Conservation (phyloP, 2,113 vertebrate species). For the Alethe diademata region DNA sequence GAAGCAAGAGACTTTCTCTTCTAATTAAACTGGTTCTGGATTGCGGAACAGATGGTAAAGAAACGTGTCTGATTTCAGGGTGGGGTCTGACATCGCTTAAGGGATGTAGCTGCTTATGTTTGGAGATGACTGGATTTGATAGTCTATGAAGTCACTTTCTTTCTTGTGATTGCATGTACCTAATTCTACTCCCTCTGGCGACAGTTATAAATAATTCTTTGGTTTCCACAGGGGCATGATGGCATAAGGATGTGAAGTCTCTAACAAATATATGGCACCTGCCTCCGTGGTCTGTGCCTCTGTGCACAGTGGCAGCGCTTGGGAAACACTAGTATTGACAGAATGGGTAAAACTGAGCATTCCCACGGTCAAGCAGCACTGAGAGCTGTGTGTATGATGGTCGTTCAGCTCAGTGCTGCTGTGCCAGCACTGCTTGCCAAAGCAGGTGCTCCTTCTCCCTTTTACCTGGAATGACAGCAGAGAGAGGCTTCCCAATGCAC, state of each 20-base stretch:
- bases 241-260: not conserved
- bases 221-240: not conserved
- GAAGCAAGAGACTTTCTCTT: not conserved
- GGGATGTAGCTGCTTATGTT: not conserved
- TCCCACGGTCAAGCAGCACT: fast-evolving
- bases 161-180: not conserved
- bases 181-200: not conserved
- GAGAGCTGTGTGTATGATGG: not conserved
- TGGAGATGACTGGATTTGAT: not conserved
- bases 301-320: not conserved
- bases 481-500: not conserved
- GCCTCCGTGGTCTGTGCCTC: not conserved
- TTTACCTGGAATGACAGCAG: not conserved
- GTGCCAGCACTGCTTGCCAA: not conserved
- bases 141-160: not conserved
- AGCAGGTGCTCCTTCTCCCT: fast-evolving
- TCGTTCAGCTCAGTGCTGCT: not conserved
- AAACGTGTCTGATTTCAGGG: not conserved
- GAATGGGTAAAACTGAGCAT: not conserved
- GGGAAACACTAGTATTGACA: not conserved
- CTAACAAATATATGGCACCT: not conserved
- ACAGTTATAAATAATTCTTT: not conserved
- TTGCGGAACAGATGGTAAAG: constrained; percentile 16
- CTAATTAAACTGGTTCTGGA: constrained; percentile 12
- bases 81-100: not conserved